A percentile compares a stretch with the other conserved stretches of the same genome.
Evolutionary conservation across 2,113 vertebrate species (phyloP).

Genomic region (Boulengeromyrus knoepffleri): DNA sequence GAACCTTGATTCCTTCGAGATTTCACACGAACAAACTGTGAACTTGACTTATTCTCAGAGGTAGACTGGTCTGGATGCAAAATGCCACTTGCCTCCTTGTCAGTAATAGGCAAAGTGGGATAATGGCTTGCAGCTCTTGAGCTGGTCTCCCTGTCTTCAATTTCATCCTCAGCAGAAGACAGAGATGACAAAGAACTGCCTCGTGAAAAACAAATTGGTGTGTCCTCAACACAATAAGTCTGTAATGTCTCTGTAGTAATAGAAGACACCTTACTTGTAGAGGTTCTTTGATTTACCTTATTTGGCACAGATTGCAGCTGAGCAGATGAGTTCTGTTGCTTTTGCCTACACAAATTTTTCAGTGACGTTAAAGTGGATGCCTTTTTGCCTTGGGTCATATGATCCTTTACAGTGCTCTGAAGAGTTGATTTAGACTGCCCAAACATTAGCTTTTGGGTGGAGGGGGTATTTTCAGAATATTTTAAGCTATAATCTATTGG

Average conservation of each 20-base stretch:
- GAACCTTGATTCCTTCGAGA: constrained; percentile 61
- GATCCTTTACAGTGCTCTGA: constrained; percentile 66
- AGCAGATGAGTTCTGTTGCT: constrained; percentile 67
- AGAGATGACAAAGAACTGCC: constrained; percentile 92
- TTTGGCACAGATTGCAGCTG: constrained; percentile 56
- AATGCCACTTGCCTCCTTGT: constrained; percentile 65
- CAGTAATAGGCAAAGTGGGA: constrained; percentile 71
- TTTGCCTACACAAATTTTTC: constrained; percentile 61
- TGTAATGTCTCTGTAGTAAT: constrained; percentile 93
- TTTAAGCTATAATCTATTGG: constrained; percentile 85
- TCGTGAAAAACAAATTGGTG: constrained; percentile 97
- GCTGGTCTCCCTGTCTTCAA: constrained; percentile 58
- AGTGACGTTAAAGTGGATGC: constrained; percentile 55
- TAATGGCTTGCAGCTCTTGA: constrained; percentile 57
- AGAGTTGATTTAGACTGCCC: constrained; percentile 66
- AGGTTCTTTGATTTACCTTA: constrained; percentile 48
- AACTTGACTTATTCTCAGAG: constrained; percentile 55
- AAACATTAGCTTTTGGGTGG: constrained; percentile 70
- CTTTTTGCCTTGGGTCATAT: constrained; percentile 58
- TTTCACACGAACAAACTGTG: constrained; percentile 67
- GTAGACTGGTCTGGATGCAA: constrained; percentile 52
- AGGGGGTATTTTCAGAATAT: constrained; percentile 59
- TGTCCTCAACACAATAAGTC: constrained; percentile 96
- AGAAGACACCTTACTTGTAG: constrained; percentile 66
- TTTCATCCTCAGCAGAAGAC: constrained; percentile 88